phyloP scores from a whole-genome alignment of 2,797 vertebrate genomes.

The Leucoraja ocellata region DNA sequence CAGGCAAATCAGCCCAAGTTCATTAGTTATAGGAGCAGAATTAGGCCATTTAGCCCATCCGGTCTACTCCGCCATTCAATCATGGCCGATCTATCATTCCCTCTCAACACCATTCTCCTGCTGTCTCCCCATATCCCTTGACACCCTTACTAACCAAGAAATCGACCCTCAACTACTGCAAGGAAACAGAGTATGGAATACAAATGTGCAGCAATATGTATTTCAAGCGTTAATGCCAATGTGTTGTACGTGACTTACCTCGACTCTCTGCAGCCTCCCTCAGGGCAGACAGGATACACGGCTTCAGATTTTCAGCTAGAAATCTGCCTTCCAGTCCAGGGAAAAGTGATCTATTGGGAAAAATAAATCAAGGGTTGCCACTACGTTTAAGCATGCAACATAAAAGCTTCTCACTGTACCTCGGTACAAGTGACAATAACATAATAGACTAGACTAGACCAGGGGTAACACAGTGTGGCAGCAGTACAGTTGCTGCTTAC shows the following conservation, averaged over 20 bases:
- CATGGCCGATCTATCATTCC: too few relatives aligned
- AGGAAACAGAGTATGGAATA: background rate
- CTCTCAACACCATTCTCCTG: too few relatives aligned
- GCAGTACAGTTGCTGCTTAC: too few relatives aligned
- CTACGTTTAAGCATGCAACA: background rate
- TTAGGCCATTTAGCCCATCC: too few relatives aligned
- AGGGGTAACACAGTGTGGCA: too few relatives aligned
- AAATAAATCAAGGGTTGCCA: constrained; percentile 39
- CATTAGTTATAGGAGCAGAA: too few relatives aligned
- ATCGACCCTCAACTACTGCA: background rate
- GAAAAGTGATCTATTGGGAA: constrained; percentile 72
- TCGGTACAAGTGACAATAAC: too few relatives aligned
- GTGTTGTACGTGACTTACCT: constrained; percentile 64
- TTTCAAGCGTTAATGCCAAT: background rate
- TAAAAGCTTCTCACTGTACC: too few relatives aligned
- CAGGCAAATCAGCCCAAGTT: too few relatives aligned
- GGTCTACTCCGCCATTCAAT: too few relatives aligned
- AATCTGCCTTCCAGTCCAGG: constrained; percentile 87
- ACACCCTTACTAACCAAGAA: background rate
- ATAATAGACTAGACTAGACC: too few relatives aligned
- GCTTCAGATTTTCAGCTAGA: constrained; percentile 75
- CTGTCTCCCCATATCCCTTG: too few relatives aligned
- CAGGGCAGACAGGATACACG: constrained; percentile 73
- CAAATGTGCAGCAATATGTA: background rate
- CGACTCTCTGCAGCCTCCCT: constrained; percentile 84